A percentile compares a stretch with the other conserved stretches of the same genome.
Conservation (phyloP, 2,888 invertebrate genomes). For the Drosophila conformis region DNA sequence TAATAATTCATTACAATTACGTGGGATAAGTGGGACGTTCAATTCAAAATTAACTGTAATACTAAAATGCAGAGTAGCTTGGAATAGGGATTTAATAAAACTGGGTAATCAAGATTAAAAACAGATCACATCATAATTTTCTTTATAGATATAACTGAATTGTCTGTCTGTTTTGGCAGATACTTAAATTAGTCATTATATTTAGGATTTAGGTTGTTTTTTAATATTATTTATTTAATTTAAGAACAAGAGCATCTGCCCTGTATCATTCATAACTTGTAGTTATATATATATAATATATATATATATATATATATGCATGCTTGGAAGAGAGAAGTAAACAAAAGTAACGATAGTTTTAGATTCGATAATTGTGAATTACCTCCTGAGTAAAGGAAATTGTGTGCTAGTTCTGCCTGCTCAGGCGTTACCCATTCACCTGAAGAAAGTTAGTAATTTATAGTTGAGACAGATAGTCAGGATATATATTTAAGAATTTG, state of each 20-base stretch:
- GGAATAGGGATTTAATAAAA: neutral
- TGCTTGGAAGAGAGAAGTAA: conserved; percentile 20
- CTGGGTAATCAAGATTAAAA: neutral
- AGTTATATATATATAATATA: neutral
- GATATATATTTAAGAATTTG: conserved; percentile 6
- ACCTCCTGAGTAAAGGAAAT: conserved; percentile 94
- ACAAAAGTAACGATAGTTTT: conserved; percentile 15
- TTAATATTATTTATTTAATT: neutral
- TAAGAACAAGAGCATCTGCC: neutral
- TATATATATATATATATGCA: conserved; percentile 3
- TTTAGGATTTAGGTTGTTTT: neutral
- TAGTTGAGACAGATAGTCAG: conserved; percentile 16
- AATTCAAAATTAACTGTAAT: neutral
- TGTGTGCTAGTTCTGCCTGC: conserved; percentile 93
- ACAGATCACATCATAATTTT: neutral
- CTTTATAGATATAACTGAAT: neutral
- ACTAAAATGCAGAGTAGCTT: neutral
- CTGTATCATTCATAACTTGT: neutral
- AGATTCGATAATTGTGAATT: conserved; percentile 63
- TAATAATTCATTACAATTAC: neutral
- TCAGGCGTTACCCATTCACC: conserved; percentile 92
- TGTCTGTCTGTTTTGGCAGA: neutral
- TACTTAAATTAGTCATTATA: neutral
- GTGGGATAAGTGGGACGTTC: neutral
- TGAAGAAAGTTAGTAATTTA: conserved; percentile 83